Evolutionary conservation across 2,797 vertebrate genomes (phyloP).

Genomic region (Dendrocincla tyrannina): DNA sequence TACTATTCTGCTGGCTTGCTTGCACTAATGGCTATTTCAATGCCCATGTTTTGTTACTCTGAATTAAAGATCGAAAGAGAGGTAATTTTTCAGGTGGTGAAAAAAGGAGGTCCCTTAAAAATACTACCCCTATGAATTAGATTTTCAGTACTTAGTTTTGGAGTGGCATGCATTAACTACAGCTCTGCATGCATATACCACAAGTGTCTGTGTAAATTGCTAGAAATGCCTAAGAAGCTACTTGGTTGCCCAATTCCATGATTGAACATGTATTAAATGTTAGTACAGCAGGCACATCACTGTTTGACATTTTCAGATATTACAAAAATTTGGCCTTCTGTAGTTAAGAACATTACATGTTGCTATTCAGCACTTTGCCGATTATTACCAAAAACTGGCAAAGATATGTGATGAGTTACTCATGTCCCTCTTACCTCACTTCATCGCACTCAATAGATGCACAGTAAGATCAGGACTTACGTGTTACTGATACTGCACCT

Average conservation of each 20-base stretch:
- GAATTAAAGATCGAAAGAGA: conserved; percentile 49
- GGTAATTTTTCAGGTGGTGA: conserved; percentile 29
- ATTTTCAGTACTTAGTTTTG: background rate
- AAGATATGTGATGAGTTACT: background rate
- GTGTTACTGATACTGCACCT: background rate
- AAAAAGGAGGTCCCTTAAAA: background rate
- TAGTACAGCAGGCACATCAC: background rate
- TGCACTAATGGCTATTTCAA: conserved; percentile 54
- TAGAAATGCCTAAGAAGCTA: background rate
- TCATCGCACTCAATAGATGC: background rate
- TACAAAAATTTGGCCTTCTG: background rate
- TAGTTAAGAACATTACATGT: background rate
- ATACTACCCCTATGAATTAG: background rate
- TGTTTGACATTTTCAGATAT: background rate
- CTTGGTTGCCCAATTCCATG: background rate
- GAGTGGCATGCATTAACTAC: background rate
- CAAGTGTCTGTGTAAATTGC: conserved; percentile 1
- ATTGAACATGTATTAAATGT: background rate
- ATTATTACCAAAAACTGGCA: background rate
- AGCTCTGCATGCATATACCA: background rate
- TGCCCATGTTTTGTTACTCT: conserved; percentile 55
- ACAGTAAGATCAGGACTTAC: background rate
- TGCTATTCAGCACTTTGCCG: background rate
- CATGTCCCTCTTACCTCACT: background rate
- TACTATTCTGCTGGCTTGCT: conserved; percentile 53